phyloP scores from a whole-genome alignment of 1,140 invertebrate species.

The Rhizoglyphus robini region DNA sequence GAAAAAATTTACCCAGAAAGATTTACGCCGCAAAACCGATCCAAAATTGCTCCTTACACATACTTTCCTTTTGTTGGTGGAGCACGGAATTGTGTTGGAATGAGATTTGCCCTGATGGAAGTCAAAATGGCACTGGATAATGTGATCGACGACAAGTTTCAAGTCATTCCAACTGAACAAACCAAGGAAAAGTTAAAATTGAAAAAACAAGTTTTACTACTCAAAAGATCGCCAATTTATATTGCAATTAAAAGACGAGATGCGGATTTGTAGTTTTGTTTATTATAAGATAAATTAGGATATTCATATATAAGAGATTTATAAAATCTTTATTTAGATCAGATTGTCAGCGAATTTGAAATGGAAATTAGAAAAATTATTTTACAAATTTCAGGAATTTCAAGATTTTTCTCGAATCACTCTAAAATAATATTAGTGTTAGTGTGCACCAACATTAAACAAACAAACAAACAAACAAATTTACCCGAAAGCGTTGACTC shows the following conservation, averaged over 20 bases:
- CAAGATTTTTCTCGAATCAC: too few relatives aligned
- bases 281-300: too few relatives aligned
- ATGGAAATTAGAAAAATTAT: too few relatives aligned
- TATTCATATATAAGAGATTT: too few relatives aligned
- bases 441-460: too few relatives aligned
- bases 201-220: neutral
- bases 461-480: too few relatives aligned
- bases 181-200: neutral
- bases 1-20: slow-evolving; percentile 47
- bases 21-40: slow-evolving; percentile 28
- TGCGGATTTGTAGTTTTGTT: too few relatives aligned
- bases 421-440: too few relatives aligned
- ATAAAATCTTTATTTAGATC: too few relatives aligned
- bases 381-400: too few relatives aligned
- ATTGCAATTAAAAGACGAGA: neutral
- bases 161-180: neutral
- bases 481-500: too few relatives aligned
- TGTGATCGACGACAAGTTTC: slow-evolving; percentile 29
- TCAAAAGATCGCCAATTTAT: neutral
- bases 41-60: slow-evolving; percentile 13
- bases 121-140: slow-evolving; percentile 19
- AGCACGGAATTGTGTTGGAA: slow-evolving; percentile 20
- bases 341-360: too few relatives aligned
- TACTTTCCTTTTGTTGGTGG: slow-evolving; percentile 21
- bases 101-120: slow-evolving; percentile 21